Base-by-base conservation (phyloP, 2,113 vertebrate genomes). In the Cochlearius cochlearius region DNA sequence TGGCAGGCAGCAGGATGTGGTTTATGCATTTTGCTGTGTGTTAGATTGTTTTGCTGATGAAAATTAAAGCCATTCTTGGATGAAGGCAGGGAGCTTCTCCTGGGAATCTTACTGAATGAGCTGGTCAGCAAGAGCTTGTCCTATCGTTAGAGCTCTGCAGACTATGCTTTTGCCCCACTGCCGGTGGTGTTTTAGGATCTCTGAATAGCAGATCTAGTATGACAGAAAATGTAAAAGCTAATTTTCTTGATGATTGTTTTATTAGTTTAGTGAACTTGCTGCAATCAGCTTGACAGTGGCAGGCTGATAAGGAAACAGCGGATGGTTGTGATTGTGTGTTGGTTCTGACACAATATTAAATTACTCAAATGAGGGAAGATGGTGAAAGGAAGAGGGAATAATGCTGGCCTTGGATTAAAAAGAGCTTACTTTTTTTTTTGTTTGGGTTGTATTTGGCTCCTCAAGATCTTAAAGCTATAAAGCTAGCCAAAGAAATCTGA, bases 1-100 rank as follows among this genome's bases (percentile, higher is more conserved):
- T 62, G 86, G 77, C 71, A 97, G 84, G 84, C 92, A 95, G 94
- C 94, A 97, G 95, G 97, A 96, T 94, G 92, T 97, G 95, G 94
- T 92, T 95, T 91, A 30, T 92, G 62, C 36, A 55, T 96, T 96
- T 95, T 79, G 39, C 18, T 90, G 92, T 92, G 66, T 88, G 80
- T 92, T 66, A 75, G 58, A 64, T 72, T 83, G 76, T 75, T 95
- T 60, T 79, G 30, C 49, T 96, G 76, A 49, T 87, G 85, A 68
- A 93, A 87, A 95, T 79, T 75, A 92, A 94, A 94, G 38, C 77
- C 50, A 43, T 89, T 89, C 92, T 82, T 96, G 84, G 81, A 88
- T 62, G 63, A 87, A 79, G 84, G 58, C 90, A 77, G 84, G 27
- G 69, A 96, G n/a, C 10, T 95, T 53, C 62, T 82, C 63, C 83